phyloP scores from a whole-genome alignment of 2,797 vertebrate species.

The Rhinogobio ventralis region DNA sequence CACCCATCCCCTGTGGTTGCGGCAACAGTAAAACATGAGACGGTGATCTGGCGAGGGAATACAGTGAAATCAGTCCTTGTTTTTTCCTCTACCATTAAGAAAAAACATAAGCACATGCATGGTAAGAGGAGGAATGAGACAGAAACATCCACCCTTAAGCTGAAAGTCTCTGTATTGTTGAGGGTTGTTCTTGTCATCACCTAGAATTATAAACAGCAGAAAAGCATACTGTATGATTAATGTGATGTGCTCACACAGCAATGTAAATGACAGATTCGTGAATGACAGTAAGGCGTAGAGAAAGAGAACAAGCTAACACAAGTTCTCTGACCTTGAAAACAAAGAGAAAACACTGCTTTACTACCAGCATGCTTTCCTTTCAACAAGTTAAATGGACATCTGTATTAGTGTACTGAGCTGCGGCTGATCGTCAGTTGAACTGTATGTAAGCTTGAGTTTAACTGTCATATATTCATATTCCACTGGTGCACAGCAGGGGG shows the following conservation, averaged over 20 bases:
- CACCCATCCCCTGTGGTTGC: constrained; percentile 33
- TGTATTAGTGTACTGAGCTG: constrained; percentile 11
- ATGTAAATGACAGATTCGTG: constrained; percentile 35
- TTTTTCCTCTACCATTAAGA: constrained; percentile 34
- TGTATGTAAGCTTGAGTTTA: not conserved
- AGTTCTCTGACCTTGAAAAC: constrained; percentile 18
- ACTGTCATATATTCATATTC: constrained; percentile 4
- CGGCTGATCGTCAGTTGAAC: not conserved
- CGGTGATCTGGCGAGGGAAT: constrained; percentile 34
- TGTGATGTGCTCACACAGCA: constrained; percentile 34
- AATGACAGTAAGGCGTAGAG: not conserved
- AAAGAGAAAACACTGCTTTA: constrained; percentile 10
- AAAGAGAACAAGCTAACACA: constrained; percentile 10
- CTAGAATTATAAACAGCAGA: constrained; percentile 43
- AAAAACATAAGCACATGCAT: constrained; percentile 39
- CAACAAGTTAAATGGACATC: constrained; percentile 30
- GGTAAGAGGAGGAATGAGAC: constrained; percentile 17
- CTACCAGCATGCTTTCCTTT: constrained; percentile 23
- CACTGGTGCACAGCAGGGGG: constrained; percentile 50
- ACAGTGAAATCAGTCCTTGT: constrained; percentile 25
- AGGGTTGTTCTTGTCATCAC: constrained; percentile 52
- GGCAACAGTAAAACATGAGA: constrained; percentile 49
- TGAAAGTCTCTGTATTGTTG: constrained; percentile 41
- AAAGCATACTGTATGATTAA: constrained; percentile 48
- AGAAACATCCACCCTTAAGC: constrained; percentile 14